These are phyloP conservation scores for Copidosoma floridanum DNA, from an alignment of 1,140 invertebrate genomes.

Conservation along the genomic window DNA sequence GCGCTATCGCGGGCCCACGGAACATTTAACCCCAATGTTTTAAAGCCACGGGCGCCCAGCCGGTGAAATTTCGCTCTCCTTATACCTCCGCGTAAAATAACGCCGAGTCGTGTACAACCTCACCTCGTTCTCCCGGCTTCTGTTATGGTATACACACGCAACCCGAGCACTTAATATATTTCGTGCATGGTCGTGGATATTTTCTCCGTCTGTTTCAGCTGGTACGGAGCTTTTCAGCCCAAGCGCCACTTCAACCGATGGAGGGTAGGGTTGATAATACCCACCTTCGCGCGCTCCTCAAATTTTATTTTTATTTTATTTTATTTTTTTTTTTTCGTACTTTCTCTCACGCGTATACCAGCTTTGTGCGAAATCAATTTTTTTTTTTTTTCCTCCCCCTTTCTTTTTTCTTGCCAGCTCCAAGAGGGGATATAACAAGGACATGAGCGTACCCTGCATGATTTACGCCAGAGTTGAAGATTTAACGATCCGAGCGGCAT, in stretches of 20 bases:
- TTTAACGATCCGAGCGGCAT: background rate
- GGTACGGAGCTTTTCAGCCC: background rate
- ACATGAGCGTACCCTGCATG: conserved; percentile 2
- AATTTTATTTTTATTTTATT: conserved; percentile 24
- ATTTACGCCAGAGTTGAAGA: conserved; percentile 16
- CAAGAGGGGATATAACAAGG: conserved; percentile 10
- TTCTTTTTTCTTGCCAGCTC: background rate
- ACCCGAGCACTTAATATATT: background rate
- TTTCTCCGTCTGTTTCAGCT: background rate
- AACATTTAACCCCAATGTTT: conserved; percentile 25
- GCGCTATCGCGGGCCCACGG: conserved; percentile 12
- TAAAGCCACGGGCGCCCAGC: conserved; percentile 1
- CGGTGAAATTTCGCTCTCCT: background rate
- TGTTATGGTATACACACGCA: background rate
- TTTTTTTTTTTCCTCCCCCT: background rate
- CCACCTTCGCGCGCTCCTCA: background rate
- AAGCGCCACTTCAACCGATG: background rate
- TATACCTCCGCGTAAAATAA: background rate
- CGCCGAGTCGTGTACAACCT: conserved; percentile 1
- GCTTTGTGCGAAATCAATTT: background rate
- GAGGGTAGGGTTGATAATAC: background rate
- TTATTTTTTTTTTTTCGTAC: too few relatives aligned
- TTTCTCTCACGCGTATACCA: too few relatives aligned
- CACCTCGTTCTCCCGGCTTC: background rate
- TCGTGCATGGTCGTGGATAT: background rate